These are phyloP conservation scores for Eristalis arbustorum DNA, from an alignment of 2,888 invertebrate species.

Conservation along the genomic window DNA sequence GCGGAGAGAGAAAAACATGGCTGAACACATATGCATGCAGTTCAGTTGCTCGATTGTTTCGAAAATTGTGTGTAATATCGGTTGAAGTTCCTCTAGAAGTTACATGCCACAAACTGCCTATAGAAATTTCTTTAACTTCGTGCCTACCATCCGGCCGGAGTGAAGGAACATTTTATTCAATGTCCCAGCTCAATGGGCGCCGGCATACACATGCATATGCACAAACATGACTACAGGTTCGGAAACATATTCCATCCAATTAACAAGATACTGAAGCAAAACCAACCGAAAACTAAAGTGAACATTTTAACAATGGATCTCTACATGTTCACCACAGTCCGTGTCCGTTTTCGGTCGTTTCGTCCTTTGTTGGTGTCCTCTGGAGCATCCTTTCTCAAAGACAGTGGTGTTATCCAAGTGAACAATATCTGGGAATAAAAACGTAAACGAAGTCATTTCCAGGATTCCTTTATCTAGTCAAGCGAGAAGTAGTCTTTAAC, in stretches of 20 bases:
- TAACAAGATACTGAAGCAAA: neutral
- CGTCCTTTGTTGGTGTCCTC: neutral
- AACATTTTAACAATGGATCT: neutral
- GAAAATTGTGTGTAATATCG: neutral
- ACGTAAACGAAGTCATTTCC: neutral
- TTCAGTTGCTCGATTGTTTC: neutral
- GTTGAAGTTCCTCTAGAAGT: neutral
- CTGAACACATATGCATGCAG: neutral
- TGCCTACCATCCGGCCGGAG: neutral
- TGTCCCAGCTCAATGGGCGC: neutral
- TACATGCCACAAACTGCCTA: neutral
- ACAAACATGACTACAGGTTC: neutral
- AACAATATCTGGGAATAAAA: neutral
- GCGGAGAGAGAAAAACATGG: neutral
- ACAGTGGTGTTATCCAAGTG: neutral
- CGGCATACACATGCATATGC: neutral
- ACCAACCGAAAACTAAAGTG: neutral
- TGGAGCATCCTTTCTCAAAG: neutral
- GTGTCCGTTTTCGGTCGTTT: neutral
- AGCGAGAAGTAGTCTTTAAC: conserved; percentile 50
- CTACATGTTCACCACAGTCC: conserved; percentile 13
- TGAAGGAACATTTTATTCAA: neutral
- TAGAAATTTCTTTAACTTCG: neutral
- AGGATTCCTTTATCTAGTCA: conserved; percentile 54
- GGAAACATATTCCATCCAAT: neutral